Evolutionary conservation across 1,140 invertebrate species (phyloP).

Genomic region (Apocrypta bakeri): DNA sequence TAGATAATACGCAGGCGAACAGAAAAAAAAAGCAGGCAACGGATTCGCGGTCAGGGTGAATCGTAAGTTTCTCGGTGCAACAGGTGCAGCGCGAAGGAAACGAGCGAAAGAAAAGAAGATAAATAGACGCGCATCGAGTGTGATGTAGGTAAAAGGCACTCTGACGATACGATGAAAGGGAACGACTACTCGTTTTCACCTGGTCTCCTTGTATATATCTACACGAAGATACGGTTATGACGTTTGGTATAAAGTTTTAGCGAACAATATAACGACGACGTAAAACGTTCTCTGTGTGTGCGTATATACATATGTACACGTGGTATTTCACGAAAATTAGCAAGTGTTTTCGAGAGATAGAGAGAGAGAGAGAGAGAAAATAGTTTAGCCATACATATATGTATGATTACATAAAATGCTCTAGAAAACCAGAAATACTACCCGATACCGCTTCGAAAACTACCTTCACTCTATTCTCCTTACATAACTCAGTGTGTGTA

Average conservation of each 20-base stretch:
- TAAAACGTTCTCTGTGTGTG: too few species aligned
- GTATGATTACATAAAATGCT: neutral
- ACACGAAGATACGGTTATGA: too few species aligned
- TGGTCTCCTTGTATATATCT: too few species aligned
- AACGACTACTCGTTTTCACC: too few species aligned
- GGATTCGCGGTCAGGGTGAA: neutral
- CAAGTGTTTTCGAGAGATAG: too few species aligned
- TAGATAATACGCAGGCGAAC: neutral
- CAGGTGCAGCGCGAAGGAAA: constrained; percentile 4
- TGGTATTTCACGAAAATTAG: too few species aligned
- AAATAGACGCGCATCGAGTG: neutral
- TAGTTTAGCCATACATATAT: neutral
- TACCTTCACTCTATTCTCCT: neutral
- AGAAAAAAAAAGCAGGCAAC: neutral
- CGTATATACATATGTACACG: too few species aligned
- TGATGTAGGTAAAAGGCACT: too few species aligned
- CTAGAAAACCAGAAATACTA: neutral
- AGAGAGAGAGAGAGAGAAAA: too few species aligned
- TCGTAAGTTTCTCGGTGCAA: neutral
- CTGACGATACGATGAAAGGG: neutral
- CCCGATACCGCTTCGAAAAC: neutral
- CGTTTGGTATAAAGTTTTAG: too few species aligned
- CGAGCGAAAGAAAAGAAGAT: neutral
- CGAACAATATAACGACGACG: too few species aligned
- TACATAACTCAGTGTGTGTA: neutral